Percentiles rank a stretch among this genome's conserved stretches.
Evolutionary conservation across 2,113 vertebrate genomes (phyloP).

Genomic region (Perca schrenkii): DNA sequence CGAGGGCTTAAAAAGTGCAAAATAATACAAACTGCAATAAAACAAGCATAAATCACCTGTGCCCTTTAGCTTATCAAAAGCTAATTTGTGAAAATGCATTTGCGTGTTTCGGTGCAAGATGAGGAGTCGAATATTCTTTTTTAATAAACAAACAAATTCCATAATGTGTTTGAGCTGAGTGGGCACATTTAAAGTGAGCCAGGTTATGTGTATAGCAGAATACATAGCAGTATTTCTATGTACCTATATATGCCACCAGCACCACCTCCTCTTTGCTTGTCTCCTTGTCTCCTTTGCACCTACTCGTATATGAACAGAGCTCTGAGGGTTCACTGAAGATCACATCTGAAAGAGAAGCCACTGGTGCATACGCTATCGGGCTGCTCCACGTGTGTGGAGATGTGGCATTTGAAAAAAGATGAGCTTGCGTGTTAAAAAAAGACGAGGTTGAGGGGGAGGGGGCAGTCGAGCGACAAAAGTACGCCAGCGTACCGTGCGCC

Average conservation of each 20-base stretch:
- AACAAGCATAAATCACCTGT: constrained; percentile 35
- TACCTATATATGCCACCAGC: constrained; percentile 38
- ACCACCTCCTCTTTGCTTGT: constrained; percentile 31
- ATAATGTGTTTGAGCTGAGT: constrained; percentile 28
- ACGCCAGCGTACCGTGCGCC: constrained; percentile 46
- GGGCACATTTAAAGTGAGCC: constrained; percentile 24
- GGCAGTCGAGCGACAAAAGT: constrained; percentile 62
- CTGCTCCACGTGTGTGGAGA: constrained; percentile 62
- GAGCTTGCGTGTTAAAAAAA: constrained; percentile 60
- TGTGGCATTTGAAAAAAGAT: constrained; percentile 74
- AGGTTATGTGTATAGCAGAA: constrained; percentile 23
- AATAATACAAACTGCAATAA: constrained; percentile 34
- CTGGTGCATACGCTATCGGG: constrained; percentile 65
- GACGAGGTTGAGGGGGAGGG: constrained; percentile 23
- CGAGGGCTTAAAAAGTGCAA: constrained; percentile 18
- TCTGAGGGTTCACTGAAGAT: constrained; percentile 67
- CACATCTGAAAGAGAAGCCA: constrained; percentile 66
- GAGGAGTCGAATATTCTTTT: constrained; percentile 17
- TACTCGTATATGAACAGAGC: constrained; percentile 50
- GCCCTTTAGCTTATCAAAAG: constrained; percentile 45
- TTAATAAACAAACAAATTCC: constrained; percentile 29
- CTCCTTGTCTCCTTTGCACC: constrained; percentile 39
- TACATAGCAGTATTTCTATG: constrained; percentile 40
- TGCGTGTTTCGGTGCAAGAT: constrained; percentile 4
- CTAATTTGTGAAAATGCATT: constrained; percentile 35